phyloP scores from a whole-genome alignment of 2,888 invertebrate species.

The Chelonus formosanus region DNA sequence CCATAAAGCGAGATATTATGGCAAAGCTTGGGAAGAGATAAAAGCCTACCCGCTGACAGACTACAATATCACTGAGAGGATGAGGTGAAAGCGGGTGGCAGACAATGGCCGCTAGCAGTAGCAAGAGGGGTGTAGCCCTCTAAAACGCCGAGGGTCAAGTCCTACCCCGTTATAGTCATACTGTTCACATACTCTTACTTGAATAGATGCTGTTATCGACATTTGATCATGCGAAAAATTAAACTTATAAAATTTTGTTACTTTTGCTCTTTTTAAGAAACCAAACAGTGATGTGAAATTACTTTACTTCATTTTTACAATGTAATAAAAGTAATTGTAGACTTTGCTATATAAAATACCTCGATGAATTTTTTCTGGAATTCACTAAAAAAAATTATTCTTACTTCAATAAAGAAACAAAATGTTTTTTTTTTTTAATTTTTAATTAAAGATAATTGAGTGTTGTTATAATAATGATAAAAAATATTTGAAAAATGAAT shows the following conservation, averaged over 20 bases:
- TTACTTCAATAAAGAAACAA: no score
- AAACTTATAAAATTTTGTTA: conserved; percentile 48
- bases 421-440: no score
- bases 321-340: no score
- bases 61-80: conserved; percentile 35
- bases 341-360: no score
- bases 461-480: no score
- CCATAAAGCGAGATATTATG: conserved; percentile 24
- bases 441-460: no score
- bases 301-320: no score
- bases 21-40: conserved; percentile 27
- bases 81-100: conserved; percentile 33
- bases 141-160: conserved; percentile 17
- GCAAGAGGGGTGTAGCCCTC: conserved; percentile 14
- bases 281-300: no score
- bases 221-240: conserved; percentile 62
- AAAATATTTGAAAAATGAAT: no score
- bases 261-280: conserved; percentile 3
- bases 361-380: no score
- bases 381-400: no score
- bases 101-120: conserved; percentile 40
- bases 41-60: conserved; percentile 31
- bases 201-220: conserved; percentile 52
- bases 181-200: conserved; percentile 21
- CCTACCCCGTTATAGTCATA: conserved; percentile 18